Base-by-base conservation (phyloP, 2,888 invertebrate species). In the Brenthis hecate region DNA sequence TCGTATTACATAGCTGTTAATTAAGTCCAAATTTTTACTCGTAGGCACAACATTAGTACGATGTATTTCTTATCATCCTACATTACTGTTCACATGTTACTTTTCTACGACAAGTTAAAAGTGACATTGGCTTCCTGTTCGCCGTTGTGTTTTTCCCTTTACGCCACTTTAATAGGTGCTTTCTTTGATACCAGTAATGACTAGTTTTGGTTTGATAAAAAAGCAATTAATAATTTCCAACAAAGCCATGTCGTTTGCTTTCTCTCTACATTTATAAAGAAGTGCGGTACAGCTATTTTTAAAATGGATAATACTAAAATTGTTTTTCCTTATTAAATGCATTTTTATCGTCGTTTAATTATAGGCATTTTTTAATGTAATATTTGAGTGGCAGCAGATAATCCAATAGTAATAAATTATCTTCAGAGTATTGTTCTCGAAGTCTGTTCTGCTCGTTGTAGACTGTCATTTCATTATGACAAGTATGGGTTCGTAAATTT, bases 401-500 rank as follows among this genome's bases (percentile, higher is more conserved):
- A 48, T 51, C 51, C 51, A 61, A 61, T 53, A 16, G 32, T n/a
- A 51, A 53, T 61, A 61, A 61, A 61, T 61, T 51, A 61, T 61
- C 51, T 53, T 74, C 79, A 79, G 83, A 81, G 78, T 75, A 80
- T 82, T 85, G 80, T 83, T 81, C 78, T 62, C 74, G 73, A 80
- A 53, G 16, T 53, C n/a, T 53, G 16, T 53, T n/a, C 16, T 16
- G 16, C 16, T 51, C 75, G 80, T 80, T 85, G 84, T 81, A 82
- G 80, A 75, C 78, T 71, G 81, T 78, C 58, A 66, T 74, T 51
- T 53, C 51, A 61, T 61, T 61, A 53, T 32, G 61, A 61, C 36
- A n/a, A 13, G 50, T 61, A 14, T 16, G 16, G 13, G 43, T 43
- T 13, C 19, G 16, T 51, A 28, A 5, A 51, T 51, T n/a, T 16